Percentiles rank a stretch among this genome's conserved stretches.
phyloP scores from a whole-genome alignment of 2,888 invertebrate species.

The Acleris sparsana region DNA sequence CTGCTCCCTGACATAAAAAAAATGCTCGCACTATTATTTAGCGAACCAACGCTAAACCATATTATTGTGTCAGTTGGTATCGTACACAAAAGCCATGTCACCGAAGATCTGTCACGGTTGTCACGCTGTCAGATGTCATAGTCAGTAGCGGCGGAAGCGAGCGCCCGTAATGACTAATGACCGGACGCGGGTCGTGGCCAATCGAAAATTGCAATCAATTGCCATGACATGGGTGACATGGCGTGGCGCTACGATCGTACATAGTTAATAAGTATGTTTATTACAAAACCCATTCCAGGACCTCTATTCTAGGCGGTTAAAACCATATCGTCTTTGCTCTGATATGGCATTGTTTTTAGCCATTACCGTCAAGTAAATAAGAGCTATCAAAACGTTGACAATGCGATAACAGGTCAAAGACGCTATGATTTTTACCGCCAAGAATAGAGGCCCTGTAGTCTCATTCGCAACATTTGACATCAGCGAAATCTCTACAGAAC shows the following conservation, averaged over 20 bases:
- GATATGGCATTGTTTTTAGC: too few species aligned
- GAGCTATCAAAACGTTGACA: too few species aligned
- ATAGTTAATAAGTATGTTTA: too few species aligned
- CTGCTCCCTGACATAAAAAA: not conserved
- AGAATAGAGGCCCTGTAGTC: too few species aligned
- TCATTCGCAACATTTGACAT: too few species aligned
- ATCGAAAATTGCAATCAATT: constrained; percentile 53
- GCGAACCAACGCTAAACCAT: not conserved
- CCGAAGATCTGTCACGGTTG: constrained; percentile 55
- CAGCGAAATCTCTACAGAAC: too few species aligned
- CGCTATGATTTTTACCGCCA: too few species aligned
- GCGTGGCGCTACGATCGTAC: constrained; percentile 7
- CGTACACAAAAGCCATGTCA: constrained; percentile 44
- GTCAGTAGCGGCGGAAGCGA: constrained; percentile 38
- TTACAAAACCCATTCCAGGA: too few species aligned
- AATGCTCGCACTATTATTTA: not conserved
- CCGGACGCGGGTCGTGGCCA: constrained; percentile 57
- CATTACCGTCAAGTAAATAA: too few species aligned
- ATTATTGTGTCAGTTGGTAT: not conserved
- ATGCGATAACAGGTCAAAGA: too few species aligned
- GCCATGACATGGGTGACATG: constrained; percentile 23
- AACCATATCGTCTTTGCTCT: too few species aligned
- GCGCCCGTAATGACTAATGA: constrained; percentile 61
- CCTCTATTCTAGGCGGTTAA: too few species aligned
- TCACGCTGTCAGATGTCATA: constrained; percentile 45